Evolutionary conservation across 2,797 vertebrate genomes (phyloP), one percentile per base, ranked within the genome.

Genomic region (Erithacus rubecula): DNA sequence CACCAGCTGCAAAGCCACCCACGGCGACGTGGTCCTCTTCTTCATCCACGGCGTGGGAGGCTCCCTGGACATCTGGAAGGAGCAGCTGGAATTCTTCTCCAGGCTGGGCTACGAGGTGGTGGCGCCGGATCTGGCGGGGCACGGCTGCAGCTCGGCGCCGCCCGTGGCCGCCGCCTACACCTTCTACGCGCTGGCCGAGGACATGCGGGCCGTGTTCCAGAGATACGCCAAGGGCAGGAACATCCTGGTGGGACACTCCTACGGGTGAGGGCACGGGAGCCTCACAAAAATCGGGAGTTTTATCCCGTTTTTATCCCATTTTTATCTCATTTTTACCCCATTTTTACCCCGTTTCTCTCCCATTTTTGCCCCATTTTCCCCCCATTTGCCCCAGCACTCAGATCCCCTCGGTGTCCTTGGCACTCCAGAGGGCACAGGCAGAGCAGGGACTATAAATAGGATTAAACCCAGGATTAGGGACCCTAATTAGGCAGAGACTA

Each of bases 1-100:
- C 97, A 99, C 98, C 1, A 99, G 99, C 97, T 99, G 99, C 97
- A 99, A 99, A 94, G 99, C 99, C 19, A 98, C 98, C 0, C 98
- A 99, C 92, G 80, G 98, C 0, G 99, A 99, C 2, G 99, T 99
- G 55, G 99, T 98, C 1, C 97, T 99, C 7, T 99, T 99, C 93
- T 99, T 99, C 87, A 98, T 99, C 95, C 99, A 99, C 0, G 99
- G 99, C 0, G 99, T 99, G 3, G 99, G 99, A 0, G 99, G 99
- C 44, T 99, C 99, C 1, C 95, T 99, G 96, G 99, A 99, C 96
- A 99, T 99, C 97, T 99, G 99, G 99, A 98, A 98, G 95, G 99
- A 99, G 94, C 99, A 99, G 97, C 96, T 99, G 97, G 99, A 99
- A 86, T 99, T 99, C 96, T 99, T 99, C 58, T 98, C 98, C 76